Percentiles rank a stretch among this genome's conserved stretches.
Conservation (phyloP, 2,797 vertebrate species). For the Gila robusta region DNA sequence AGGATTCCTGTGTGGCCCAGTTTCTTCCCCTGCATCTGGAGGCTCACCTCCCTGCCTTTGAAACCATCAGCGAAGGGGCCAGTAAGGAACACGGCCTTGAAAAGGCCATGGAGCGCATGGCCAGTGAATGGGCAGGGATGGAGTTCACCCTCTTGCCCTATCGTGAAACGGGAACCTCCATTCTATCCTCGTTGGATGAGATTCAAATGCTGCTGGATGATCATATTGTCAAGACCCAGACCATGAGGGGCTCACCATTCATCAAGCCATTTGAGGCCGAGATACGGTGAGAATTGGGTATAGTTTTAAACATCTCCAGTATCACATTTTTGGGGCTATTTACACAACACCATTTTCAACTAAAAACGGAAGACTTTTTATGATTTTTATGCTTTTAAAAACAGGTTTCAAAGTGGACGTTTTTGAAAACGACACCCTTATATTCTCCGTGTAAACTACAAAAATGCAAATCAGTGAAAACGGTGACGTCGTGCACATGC, state of each 20-base stretch:
- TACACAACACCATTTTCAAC: too few relatives aligned
- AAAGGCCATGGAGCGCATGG: constrained; percentile 89
- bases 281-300: constrained; percentile 77
- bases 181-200: constrained; percentile 87
- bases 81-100: constrained; percentile 88
- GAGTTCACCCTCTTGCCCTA: constrained; percentile 83
- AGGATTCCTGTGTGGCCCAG: constrained; percentile 73
- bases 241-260: constrained; percentile 89
- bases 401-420: too few relatives aligned
- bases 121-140: constrained; percentile 80
- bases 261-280: constrained; percentile 86
- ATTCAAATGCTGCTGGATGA: constrained; percentile 90
- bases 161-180: constrained; percentile 84
- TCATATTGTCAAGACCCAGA: constrained; percentile 90
- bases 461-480: too few relatives aligned
- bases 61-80: constrained; percentile 84
- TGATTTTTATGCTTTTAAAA: too few relatives aligned
- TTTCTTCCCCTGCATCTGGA: constrained; percentile 85
- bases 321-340: background rate
- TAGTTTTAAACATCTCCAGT: background rate
- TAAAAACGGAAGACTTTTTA: too few relatives aligned
- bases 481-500: too few relatives aligned
- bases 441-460: too few relatives aligned
- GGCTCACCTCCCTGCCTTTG: constrained; percentile 79
- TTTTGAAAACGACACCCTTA: too few relatives aligned